Evolutionary conservation across 1,140 invertebrate species (phyloP), one percentile per base, ranked within the genome.

Genomic region (Pachypsylla venusta): DNA sequence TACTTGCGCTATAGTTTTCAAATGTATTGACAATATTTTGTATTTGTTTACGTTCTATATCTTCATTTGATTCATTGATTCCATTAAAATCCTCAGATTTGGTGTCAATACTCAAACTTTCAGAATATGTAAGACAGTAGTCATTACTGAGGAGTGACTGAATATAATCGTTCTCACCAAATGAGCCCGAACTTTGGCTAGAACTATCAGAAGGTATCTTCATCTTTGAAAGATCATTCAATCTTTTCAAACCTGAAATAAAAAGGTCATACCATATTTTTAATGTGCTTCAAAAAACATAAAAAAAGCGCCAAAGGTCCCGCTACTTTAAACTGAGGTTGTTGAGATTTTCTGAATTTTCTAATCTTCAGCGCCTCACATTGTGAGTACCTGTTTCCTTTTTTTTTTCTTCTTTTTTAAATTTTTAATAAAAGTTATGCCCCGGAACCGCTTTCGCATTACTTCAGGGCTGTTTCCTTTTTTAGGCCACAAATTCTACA

Each of bases 1-100:
- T 48, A 22, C 4, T 5, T 4, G 42, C 42, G 7, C 22, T 22
- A 22, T 48, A 48, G 22, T n/a, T 48, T n/a, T 48, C 42, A 48
- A 48, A 48, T n/a, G 42, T n/a, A n/a, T 48, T 48, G 42, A 48
- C 42, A 48, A 48, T 48, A 48, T 48, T 48, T n/a, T 48, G 42
- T n/a, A 48, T 48, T 48, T 48, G 42, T 48, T 48, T 48, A n/a
- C 22, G 16, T n/a, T 48, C n/a, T 7, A 48, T 5, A 4, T 48
- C 42, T 48, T 48, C 42, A 5, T 48, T 48, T n/a, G n/a, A n/a
- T n/a, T n/a, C n/a, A n/a, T 22, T 48, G 16, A n/a, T 19, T 48
- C 30, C 42, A 48, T n/a, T 48, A 22, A 22, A 48, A 22, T 48
- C 30, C n/a, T 35, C 42, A 19, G 42, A 48, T 19, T 22, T 48